A percentile compares a stretch with the other conserved stretches of the same genome.
Evolutionary conservation across 2,797 vertebrate genomes (phyloP).

Genomic region (Peromyscus aztecus): DNA sequence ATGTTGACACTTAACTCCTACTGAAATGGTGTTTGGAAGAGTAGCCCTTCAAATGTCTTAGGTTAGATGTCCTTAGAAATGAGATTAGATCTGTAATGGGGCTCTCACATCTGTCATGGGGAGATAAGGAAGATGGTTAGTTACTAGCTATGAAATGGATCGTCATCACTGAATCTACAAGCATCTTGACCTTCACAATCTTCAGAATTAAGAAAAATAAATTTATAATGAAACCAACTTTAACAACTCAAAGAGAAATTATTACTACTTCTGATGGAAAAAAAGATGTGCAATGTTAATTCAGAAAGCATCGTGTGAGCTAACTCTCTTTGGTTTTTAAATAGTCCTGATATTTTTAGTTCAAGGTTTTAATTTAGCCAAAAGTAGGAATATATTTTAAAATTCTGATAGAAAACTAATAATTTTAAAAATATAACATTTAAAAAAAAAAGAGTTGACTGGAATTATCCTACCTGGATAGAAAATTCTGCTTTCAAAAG

Average conservation of each 20-base stretch:
- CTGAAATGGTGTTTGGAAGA: neutral
- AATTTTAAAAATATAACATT: neutral
- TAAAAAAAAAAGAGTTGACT: neutral
- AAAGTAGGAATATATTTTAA: neutral
- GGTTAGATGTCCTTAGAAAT: neutral
- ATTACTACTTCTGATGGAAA: neutral
- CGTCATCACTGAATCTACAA: neutral
- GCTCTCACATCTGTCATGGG: neutral
- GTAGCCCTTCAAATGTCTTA: neutral
- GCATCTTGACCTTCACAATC: neutral
- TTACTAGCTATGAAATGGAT: neutral
- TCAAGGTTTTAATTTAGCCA: neutral
- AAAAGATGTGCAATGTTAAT: neutral
- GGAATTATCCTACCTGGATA: no score
- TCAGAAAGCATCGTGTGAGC: neutral
- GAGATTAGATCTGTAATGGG: neutral
- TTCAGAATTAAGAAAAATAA: neutral
- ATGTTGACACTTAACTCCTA: neutral
- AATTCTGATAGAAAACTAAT: neutral
- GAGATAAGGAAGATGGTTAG: neutral
- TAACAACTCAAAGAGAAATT: neutral
- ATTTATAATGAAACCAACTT: neutral
- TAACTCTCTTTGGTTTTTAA: neutral
- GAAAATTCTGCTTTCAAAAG: neutral
- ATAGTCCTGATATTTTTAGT: neutral